phyloP scores from a whole-genome alignment of 2,113 vertebrate genomes.

The Opisthocomus hoazin region DNA sequence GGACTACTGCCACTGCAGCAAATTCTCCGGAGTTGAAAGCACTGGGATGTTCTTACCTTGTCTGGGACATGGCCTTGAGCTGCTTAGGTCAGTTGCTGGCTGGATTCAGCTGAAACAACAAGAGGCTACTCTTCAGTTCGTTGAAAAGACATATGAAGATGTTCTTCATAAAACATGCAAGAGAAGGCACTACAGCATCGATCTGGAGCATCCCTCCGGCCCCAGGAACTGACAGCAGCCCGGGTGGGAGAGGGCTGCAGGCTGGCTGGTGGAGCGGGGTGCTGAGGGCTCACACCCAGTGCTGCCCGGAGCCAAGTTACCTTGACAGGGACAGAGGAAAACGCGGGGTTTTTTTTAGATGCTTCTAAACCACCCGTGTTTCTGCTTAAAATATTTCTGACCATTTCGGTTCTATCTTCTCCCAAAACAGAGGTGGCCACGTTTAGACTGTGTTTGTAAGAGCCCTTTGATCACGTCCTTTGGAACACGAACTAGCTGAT shows the following conservation, averaged over 20 bases:
- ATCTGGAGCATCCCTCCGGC: not conserved
- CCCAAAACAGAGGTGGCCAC: not conserved
- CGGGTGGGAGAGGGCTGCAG: rapidly evolving
- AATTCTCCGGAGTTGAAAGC: not conserved
- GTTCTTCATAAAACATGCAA: not conserved
- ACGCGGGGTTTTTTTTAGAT: not conserved
- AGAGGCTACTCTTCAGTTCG: not conserved
- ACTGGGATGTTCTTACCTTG: not conserved
- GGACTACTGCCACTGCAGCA: not conserved
- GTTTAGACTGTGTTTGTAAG: not conserved
- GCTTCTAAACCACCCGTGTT: not conserved
- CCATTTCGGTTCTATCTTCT: not conserved
- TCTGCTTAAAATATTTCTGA: not conserved
- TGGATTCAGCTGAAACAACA: not conserved
- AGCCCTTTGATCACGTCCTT: not conserved
- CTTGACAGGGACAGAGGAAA: not conserved
- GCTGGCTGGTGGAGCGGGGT: not conserved
- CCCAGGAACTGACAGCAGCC: not conserved
- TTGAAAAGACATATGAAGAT: not conserved
- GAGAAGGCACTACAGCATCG: not conserved
- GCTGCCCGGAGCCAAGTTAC: not conserved
- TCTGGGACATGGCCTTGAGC: not conserved
- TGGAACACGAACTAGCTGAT: not conserved
- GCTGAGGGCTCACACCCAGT: not conserved
- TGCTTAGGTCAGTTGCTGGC: not conserved